These are phyloP conservation scores for Condylura cristata DNA, from an alignment of 2,113 vertebrate species.

Conservation along the genomic window DNA sequence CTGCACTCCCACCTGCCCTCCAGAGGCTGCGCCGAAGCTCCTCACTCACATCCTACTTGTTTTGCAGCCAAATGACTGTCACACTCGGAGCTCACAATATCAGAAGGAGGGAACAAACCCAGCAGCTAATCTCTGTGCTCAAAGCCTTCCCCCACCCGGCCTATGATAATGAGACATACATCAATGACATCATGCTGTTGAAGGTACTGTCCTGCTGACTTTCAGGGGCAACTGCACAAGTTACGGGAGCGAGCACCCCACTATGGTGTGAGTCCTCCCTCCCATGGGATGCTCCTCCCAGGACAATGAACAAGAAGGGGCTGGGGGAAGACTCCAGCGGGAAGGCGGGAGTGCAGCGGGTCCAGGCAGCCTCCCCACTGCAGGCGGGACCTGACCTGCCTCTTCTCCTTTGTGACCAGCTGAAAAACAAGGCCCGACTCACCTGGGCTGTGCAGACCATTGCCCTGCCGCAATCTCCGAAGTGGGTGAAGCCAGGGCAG, in stretches of 20 bases:
- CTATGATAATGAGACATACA: neutral
- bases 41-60: neutral
- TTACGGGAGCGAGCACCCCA: too few species aligned
- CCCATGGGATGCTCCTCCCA: too few species aligned
- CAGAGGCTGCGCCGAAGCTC: neutral
- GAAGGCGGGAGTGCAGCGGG: too few species aligned
- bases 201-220: neutral
- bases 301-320: too few species aligned
- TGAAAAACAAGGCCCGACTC: neutral
- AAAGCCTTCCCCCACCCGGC: neutral
- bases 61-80: neutral
- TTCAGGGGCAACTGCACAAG: too few species aligned
- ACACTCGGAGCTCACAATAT: neutral
- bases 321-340: too few species aligned
- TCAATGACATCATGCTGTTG: neutral
- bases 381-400: neutral
- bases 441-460: neutral
- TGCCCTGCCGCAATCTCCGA: neutral
- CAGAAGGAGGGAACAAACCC: neutral
- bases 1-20: neutral
- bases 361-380: neutral
- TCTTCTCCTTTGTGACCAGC: neutral
- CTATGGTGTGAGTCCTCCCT: too few species aligned
- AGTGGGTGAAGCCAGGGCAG: neutral
- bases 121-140: neutral